Evolutionary conservation across 2,113 vertebrate species (phyloP), one percentile per base, ranked within the genome.

Genomic region (Microtus montanus): DNA sequence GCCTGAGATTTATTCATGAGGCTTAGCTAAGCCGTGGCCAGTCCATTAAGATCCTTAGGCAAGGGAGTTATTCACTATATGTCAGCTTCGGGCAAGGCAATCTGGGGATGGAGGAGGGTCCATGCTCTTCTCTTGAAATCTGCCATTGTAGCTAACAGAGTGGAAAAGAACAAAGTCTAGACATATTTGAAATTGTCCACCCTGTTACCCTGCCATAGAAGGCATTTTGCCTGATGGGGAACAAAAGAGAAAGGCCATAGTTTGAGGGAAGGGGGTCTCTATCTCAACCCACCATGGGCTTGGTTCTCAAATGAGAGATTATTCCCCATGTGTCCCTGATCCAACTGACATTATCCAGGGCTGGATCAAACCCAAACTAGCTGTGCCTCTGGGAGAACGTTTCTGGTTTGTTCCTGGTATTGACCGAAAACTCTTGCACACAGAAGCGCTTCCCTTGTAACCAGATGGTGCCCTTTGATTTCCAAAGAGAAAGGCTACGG

Each of bases 401-500:
- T 95, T 94, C 95, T 86, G 49, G 78, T 95, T 96, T 78, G 68
- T 6, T 89, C 52, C 14, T 33, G 54, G 17, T 54, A 86, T 12
- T 96, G 58, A 84, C 30, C n/a, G 8, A 68, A 95, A 95, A 80
- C 8, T 28, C 38, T 19, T 30, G 30, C 20, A 35, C 41, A 88
- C 28, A 78, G 91, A 97, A 94, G 64, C 30, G n/a, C 61, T 79
- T 95, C 85, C 93, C 89, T 93, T 93, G 93, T 77, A 86, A 93
- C 28, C 47, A 94, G 17, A 84, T 95, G 89, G 87, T 80, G 80
- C 17, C 74, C 26, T 84, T 79, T 95, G 68, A 77, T 83, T 93
- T 92, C 89, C 83, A 68, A 92, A 14, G 92, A 74, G 54, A 77
- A 95, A 85, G 19, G 24, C 44, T 83, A 10, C 22, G 33, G 38